Conservation (phyloP, 2,113 vertebrate genomes). For the Tinamus guttatus region DNA sequence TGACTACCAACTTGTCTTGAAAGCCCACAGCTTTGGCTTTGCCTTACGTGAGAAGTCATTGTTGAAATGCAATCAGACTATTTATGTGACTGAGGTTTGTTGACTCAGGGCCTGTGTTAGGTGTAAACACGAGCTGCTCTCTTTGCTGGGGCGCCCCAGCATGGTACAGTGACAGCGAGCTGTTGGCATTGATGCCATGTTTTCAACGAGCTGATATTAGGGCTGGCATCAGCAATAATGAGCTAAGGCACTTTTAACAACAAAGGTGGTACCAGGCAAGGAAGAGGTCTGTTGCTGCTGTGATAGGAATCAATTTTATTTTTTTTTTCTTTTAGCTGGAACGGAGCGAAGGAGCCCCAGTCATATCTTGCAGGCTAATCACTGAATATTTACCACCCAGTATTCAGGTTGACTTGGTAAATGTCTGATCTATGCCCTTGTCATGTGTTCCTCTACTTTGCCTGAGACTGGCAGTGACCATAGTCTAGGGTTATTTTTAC, state of each 20-base stretch:
- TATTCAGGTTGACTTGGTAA: not conserved
- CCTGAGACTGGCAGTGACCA: not conserved
- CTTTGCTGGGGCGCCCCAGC: not conserved
- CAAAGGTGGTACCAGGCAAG: not conserved
- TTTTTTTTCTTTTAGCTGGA: not conserved
- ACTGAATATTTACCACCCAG: not conserved
- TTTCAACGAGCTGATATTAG: not conserved
- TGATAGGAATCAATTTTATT: not conserved
- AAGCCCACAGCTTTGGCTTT: not conserved
- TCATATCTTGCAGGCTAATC: not conserved
- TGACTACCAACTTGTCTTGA: not conserved
- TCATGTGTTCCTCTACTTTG: not conserved
- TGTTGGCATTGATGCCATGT: not conserved
- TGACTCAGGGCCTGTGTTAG: not conserved
- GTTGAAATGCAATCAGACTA: not conserved
- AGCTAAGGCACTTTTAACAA: not conserved
- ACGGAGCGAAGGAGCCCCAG: not conserved
- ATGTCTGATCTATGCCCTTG: not conserved
- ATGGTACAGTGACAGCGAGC: not conserved
- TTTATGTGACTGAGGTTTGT: not conserved
- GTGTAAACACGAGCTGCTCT: not conserved
- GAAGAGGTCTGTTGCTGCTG: not conserved
- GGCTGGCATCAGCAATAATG: conserved; percentile 1
- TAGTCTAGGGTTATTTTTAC: not conserved
- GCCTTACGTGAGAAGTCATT: not conserved